phyloP scores from a whole-genome alignment of 2,113 vertebrate genomes.

The Ictalurus furcatus region DNA sequence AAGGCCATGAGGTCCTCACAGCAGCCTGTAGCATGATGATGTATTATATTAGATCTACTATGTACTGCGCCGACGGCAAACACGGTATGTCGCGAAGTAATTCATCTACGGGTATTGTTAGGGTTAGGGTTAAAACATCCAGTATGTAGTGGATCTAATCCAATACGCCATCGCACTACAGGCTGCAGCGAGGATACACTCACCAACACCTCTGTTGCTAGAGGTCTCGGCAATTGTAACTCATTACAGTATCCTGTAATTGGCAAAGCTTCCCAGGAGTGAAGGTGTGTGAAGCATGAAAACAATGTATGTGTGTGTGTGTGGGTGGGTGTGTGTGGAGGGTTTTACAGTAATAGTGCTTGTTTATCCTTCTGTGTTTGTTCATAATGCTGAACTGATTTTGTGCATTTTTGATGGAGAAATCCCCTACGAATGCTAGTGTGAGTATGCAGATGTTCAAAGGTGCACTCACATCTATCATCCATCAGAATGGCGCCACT shows the following conservation, averaged over 20 bases:
- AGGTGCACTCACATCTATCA: conserved; percentile 67
- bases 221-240: conserved; percentile 28
- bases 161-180: too few relatives aligned
- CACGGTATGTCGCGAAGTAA: too few relatives aligned
- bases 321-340: background rate
- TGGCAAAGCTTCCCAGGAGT: background rate
- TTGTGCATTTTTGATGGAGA: conserved; percentile 29
- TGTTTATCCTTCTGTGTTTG: background rate
- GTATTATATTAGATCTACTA: too few relatives aligned
- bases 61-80: too few relatives aligned
- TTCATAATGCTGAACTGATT: conserved; percentile 11
- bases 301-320: background rate
- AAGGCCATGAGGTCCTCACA: too few relatives aligned
- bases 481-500: conserved; percentile 69
- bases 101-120: too few relatives aligned
- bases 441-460: conserved; percentile 34
- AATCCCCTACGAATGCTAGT: conserved; percentile 18
- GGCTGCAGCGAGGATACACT: too few relatives aligned
- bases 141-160: too few relatives aligned
- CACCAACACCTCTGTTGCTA: background rate
- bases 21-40: too few relatives aligned
- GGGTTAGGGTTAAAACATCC: too few relatives aligned
- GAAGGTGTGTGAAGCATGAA: conserved; percentile 4
- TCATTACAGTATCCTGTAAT: conserved; percentile 24
- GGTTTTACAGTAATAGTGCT: background rate